These are phyloP conservation scores for Acrocyrtus sp. DNA, from an alignment of 2,888 invertebrate genomes.

Conservation along the genomic window DNA sequence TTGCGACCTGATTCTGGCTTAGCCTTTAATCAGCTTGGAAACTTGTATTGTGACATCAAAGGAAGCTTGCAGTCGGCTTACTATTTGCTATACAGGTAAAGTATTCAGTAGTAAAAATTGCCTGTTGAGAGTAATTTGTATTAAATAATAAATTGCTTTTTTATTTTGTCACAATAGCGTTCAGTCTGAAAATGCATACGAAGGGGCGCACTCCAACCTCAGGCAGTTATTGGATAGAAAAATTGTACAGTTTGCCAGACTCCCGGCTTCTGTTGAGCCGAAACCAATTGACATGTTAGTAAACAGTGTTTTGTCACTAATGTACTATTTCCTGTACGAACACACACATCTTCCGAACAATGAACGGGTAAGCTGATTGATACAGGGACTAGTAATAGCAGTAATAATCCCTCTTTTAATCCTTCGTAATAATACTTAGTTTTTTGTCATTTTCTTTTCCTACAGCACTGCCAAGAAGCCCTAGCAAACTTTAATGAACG, in stretches of 20 bases:
- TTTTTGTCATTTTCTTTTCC: background rate
- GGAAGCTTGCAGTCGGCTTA: constrained; percentile 58
- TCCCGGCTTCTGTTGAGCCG: constrained; percentile 54
- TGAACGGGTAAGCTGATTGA: constrained; percentile 47
- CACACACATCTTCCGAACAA: constrained; percentile 50
- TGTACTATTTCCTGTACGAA: constrained; percentile 58
- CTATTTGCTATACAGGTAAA: constrained; percentile 60
- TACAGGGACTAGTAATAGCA: background rate
- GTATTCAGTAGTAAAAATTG: too few relatives aligned
- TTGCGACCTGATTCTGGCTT: constrained; percentile 56
- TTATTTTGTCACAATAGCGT: constrained; percentile 51
- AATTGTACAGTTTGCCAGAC: constrained; percentile 56
- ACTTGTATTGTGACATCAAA: constrained; percentile 51
- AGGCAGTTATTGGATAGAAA: constrained; percentile 52
- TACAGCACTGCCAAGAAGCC: constrained; percentile 52
- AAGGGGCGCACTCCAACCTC: constrained; percentile 57
- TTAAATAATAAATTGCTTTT: background rate
- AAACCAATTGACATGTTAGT: constrained; percentile 56
- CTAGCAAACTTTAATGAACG: constrained; percentile 57
- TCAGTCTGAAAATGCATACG: constrained; percentile 51
- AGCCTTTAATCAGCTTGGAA: constrained; percentile 60
- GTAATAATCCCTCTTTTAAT: background rate
- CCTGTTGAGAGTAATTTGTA: background rate
- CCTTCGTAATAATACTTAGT: too few relatives aligned
- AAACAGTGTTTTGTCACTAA: constrained; percentile 48